These are phyloP conservation scores for Bovichtus variegatus DNA, from an alignment of 2,797 vertebrate species.

Conservation along the genomic window DNA sequence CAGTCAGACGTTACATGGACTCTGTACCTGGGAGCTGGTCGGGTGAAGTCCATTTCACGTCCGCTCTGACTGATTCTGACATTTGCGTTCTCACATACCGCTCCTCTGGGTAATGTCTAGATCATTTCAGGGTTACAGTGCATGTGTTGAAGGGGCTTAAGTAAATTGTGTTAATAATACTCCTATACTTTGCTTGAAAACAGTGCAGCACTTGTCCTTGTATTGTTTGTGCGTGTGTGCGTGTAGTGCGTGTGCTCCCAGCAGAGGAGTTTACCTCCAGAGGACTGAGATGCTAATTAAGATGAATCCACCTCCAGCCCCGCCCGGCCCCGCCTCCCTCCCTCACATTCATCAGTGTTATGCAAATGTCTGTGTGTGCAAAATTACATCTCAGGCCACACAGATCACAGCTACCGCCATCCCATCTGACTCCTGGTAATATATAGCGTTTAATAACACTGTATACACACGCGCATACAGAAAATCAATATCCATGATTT, in stretches of 20 bases:
- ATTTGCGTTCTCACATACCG: too few species aligned
- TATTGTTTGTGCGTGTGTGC: not conserved
- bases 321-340: conserved; percentile 90
- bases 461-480: conserved; percentile 19
- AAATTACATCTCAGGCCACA: conserved; percentile 87
- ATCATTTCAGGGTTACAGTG: too few species aligned
- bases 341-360: conserved; percentile 96
- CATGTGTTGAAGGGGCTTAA: too few species aligned
- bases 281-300: conserved; percentile 98
- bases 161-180: not conserved
- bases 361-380: conserved; percentile 91
- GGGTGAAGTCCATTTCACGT: too few species aligned
- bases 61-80: too few species aligned
- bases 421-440: conserved; percentile 92
- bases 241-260: conserved; percentile 67
- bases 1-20: too few species aligned
- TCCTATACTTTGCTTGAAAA: not conserved
- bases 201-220: too few species aligned
- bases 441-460: conserved; percentile 77
- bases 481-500: conserved; percentile 96
- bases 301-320: conserved; percentile 93
- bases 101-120: too few species aligned
- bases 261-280: conserved; percentile 89
- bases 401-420: conserved; percentile 93
- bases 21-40: too few species aligned